phyloP scores from a whole-genome alignment of 2,888 invertebrate species.

The Acleris cristana region DNA sequence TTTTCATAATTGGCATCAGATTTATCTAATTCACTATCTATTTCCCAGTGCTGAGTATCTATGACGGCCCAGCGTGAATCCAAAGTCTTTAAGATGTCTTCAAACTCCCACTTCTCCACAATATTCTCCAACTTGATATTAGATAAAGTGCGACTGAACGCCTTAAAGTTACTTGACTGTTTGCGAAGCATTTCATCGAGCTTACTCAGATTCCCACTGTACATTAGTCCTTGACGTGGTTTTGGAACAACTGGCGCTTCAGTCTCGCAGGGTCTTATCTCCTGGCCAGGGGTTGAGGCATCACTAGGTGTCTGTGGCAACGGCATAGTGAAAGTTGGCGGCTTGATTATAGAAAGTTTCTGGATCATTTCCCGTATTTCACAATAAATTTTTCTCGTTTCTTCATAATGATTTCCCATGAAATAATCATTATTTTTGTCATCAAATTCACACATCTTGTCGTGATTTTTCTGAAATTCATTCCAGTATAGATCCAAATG shows the following conservation, averaged over 20 bases:
- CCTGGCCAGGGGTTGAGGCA: background rate
- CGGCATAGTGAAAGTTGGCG: too few species aligned
- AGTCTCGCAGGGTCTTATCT: background rate
- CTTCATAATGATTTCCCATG: too few species aligned
- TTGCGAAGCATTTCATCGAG: constrained; percentile 5
- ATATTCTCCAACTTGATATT: background rate
- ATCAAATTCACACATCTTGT: too few species aligned
- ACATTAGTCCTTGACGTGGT: too few species aligned
- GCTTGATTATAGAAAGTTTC: too few species aligned
- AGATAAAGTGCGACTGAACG: background rate
- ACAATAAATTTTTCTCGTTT: too few species aligned
- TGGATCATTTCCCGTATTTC: too few species aligned
- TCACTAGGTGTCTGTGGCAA: too few species aligned
- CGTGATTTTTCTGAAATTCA: background rate
- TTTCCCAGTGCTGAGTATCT: constrained; percentile 2
- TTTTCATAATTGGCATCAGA: background rate
- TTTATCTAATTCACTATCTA: background rate
- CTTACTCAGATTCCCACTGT: background rate
- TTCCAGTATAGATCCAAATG: constrained; percentile 17
- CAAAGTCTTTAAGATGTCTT: background rate
- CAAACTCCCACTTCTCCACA: constrained; percentile 5
- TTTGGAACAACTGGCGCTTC: background rate
- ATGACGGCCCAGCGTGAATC: background rate
- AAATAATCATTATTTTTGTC: too few species aligned
- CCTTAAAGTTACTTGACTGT: constrained; percentile 8